phyloP scores from a whole-genome alignment of 1,140 invertebrate species.

The Hyles vespertilio region DNA sequence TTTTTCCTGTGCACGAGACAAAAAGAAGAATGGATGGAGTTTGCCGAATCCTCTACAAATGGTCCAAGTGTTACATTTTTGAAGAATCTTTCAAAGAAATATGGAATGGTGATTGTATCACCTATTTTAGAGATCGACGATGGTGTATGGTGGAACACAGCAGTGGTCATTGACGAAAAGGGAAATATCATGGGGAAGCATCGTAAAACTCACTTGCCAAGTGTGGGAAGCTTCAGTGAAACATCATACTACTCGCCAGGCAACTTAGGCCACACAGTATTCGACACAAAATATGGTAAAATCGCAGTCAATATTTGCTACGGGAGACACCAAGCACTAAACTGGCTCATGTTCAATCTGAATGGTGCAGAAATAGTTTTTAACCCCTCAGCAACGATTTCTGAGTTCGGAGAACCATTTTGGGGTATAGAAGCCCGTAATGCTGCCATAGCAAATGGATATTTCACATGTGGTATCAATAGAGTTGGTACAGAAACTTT shows the following conservation, averaged over 20 bases:
- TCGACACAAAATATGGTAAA: slow-evolving; percentile 88
- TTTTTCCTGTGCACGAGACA: slow-evolving; percentile 99
- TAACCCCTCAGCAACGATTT: slow-evolving; percentile 96
- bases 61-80: slow-evolving; percentile 92
- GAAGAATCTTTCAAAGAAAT: slow-evolving; percentile 84
- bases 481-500: slow-evolving; percentile 98
- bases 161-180: slow-evolving; percentile 92
- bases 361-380: slow-evolving; percentile 99
- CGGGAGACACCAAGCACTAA: slow-evolving; percentile 97
- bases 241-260: slow-evolving; percentile 98
- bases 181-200: slow-evolving; percentile 95
- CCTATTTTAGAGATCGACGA: slow-evolving; percentile 96
- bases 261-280: slow-evolving; percentile 95
- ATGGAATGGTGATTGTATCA: slow-evolving; percentile 97
- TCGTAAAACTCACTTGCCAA: slow-evolving; percentile 98
- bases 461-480: slow-evolving; percentile 96
- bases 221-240: slow-evolving; percentile 98
- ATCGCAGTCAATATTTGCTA: slow-evolving; percentile 99
- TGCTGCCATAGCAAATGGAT: slow-evolving; percentile 97
- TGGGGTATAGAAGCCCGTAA: slow-evolving; percentile 97
- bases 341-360: slow-evolving; percentile 97
- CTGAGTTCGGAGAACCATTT: slow-evolving; percentile 90
- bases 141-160: slow-evolving; percentile 96
- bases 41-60: slow-evolving; percentile 92
- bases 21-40: slow-evolving; percentile 96